phyloP scores from a whole-genome alignment of 2,113 vertebrate species.

The Nycticorax nycticorax region DNA sequence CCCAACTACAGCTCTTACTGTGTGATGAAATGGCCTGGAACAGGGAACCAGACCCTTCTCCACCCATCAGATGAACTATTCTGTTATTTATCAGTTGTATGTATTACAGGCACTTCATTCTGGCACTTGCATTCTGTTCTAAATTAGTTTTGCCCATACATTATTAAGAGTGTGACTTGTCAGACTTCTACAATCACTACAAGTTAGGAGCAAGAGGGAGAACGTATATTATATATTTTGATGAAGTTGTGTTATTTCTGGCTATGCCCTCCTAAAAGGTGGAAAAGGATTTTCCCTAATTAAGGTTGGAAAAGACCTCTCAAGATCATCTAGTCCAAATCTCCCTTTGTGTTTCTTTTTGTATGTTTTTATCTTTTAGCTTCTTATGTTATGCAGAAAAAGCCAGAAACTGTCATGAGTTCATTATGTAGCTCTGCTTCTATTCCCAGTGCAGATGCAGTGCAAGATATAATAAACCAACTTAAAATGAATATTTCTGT shows the following conservation, averaged over 20 bases:
- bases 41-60: not conserved
- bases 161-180: not conserved
- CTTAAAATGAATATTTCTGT: too few relatives aligned
- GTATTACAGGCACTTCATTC: not conserved
- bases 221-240: not conserved
- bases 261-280: not conserved
- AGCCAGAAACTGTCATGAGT: not conserved
- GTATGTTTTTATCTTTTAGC: not conserved
- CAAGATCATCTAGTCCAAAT: not conserved
- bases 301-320: not conserved
- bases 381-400: not conserved
- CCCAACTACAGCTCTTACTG: not conserved
- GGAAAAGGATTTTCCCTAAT: not conserved
- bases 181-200: not conserved
- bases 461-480: not conserved
- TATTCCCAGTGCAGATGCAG: not conserved
- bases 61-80: not conserved
- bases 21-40: not conserved
- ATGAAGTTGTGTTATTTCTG: not conserved
- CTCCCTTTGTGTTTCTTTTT: not conserved
- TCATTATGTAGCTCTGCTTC: not conserved
- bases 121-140: not conserved
- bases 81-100: not conserved
- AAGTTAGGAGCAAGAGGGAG: not conserved
- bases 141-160: not conserved